A percentile compares a stretch with the other conserved stretches of the same genome.
phyloP scores from a whole-genome alignment of 1,140 invertebrate species.

The Carposina sasakii region DNA sequence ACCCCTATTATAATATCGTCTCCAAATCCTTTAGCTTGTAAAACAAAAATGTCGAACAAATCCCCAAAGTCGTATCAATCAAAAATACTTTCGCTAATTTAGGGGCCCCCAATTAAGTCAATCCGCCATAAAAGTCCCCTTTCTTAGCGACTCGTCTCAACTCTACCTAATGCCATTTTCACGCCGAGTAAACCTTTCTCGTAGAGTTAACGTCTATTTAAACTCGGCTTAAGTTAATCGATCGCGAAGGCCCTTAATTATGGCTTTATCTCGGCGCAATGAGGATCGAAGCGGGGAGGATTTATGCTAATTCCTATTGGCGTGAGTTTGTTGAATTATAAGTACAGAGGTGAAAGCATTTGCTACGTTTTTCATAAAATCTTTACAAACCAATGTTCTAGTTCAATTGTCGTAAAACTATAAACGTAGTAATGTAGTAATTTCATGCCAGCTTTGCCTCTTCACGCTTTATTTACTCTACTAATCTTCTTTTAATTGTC shows the following conservation, averaged over 20 bases:
- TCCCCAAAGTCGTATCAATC: conserved; percentile 46
- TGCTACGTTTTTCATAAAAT: too few relatives aligned
- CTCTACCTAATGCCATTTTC: conserved; percentile 66
- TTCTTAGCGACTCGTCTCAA: conserved; percentile 62
- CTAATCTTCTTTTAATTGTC: too few relatives aligned
- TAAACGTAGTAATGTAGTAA: too few relatives aligned
- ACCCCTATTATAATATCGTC: too few relatives aligned
- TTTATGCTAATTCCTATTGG: conserved; percentile 40
- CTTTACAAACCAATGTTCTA: too few relatives aligned
- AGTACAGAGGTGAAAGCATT: conserved; percentile 7
- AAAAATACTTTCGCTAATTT: conserved; percentile 60
- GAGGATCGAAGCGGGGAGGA: conserved; percentile 51
- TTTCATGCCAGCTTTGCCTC: too few relatives aligned
- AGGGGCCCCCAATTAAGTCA: conserved; percentile 63
- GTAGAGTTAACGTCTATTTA: conserved; percentile 68
- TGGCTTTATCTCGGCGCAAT: conserved; percentile 61
- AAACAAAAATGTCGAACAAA: conserved; percentile 25
- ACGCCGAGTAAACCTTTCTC: conserved; percentile 68
- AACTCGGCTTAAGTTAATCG: conserved; percentile 70
- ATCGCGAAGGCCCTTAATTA: conserved; percentile 70
- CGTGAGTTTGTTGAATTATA: conserved; percentile 9
- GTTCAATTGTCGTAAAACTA: too few relatives aligned
- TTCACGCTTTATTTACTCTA: too few relatives aligned
- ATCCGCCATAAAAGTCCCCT: conserved; percentile 64
- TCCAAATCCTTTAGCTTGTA: not conserved